Base-by-base conservation (phyloP, 2,797 vertebrate genomes). In the Cryptoprocta ferox region DNA sequence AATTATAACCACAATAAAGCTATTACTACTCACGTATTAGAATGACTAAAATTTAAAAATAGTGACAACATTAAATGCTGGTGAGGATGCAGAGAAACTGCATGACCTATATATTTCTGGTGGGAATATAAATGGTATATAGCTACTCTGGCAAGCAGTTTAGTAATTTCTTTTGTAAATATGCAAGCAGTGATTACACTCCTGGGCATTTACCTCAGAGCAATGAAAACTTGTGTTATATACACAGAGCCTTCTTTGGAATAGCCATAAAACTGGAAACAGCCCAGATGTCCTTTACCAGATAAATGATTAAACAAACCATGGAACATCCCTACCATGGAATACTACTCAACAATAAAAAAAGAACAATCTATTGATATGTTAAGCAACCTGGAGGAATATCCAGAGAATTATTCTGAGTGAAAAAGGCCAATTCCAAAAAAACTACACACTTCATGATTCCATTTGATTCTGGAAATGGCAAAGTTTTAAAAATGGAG, bases 151-250 rank as follows among this genome's bases (percentile, higher is more conserved):
- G 68, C 71, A 89, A 81, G 61, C 8, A 93, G 3, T 66, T 70
- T 65, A 32, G 6, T 70, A 14, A 75, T 90, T 66, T 75, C 73
- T 96, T 84, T 93, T 61, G 35, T 90, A 94, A 86, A 28, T 32
- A 93, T 66, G 24, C 21, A 73, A 82, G 53, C 12, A 35, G 37
- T 73, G n/a, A 42, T 42, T 73, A 26, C 1, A 39, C 24, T 84
- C 35, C 45, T 91, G 28, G 16, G 3, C 15, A 75, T 73, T 61
- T 93, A 66, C 35, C n/a, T 93, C 45, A 24, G 65, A 89, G 42
- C 96, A 85, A 59, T 91, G 14, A 35, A 93, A 90, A 88, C n/a
- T 63, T 83, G 63, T 0, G 4, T 45, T 79, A 73, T 37, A 78
- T 37, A 65, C 42, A 90, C 35, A 56, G n/a, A 65, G 39, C 3